phyloP scores from a whole-genome alignment of 2,113 vertebrate genomes.

The Centropus bengalensis region DNA sequence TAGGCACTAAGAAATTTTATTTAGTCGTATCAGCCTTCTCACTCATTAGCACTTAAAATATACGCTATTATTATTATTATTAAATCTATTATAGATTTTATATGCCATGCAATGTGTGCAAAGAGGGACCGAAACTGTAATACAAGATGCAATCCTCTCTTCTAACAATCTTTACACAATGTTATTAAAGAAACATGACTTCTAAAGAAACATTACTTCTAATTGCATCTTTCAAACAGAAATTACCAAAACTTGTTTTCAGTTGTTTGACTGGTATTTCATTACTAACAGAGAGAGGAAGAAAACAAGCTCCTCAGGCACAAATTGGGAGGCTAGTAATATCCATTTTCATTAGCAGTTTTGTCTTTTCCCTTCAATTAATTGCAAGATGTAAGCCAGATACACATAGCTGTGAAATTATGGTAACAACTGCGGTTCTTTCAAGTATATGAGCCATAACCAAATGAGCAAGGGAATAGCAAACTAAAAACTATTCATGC shows the following conservation, averaged over 20 bases:
- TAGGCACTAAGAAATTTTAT: neutral
- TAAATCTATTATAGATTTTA: neutral
- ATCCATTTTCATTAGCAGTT: constrained; percentile 36
- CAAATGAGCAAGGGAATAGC: constrained; percentile 3
- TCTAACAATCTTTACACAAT: neutral
- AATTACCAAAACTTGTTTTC: neutral
- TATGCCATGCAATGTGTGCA: neutral
- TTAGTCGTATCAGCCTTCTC: neutral
- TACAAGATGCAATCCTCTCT: neutral
- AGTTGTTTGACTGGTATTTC: neutral
- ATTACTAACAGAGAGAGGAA: neutral
- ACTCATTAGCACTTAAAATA: neutral
- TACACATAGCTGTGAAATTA: constrained; percentile 29
- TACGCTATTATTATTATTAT: no score
- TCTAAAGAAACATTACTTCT: neutral
- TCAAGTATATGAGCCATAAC: constrained; percentile 14
- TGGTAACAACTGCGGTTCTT: constrained; percentile 19
- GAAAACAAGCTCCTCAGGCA: neutral
- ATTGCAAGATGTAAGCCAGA: constrained; percentile 23
- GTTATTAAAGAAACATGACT: neutral
- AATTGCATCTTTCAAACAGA: constrained; percentile 4
- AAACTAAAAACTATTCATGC: neutral
- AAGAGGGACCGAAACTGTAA: neutral
- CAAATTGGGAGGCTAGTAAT: neutral
- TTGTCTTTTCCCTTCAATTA: constrained; percentile 26